Evolutionary conservation across 1,140 invertebrate species (phyloP).

Genomic region (Akabosia matsudoensis): DNA sequence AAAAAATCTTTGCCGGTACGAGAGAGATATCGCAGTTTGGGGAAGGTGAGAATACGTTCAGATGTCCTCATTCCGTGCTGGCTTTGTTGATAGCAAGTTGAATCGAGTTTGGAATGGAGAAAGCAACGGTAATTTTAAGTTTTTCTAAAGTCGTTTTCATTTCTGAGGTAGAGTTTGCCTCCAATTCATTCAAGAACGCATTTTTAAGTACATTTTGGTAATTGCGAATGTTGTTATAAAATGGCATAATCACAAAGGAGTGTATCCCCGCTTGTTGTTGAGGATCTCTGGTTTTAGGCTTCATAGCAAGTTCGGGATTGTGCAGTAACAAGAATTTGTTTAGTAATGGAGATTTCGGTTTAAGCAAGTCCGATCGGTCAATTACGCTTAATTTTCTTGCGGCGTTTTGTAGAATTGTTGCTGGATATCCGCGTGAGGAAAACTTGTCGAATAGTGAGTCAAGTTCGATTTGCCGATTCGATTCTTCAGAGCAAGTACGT

Average conservation of each 20-base stretch:
- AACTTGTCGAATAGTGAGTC: neutral
- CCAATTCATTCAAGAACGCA: too few relatives aligned
- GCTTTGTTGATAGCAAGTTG: too few relatives aligned
- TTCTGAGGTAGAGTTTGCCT: too few relatives aligned
- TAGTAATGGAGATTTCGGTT: neutral
- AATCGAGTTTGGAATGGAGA: too few relatives aligned
- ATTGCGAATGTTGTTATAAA: neutral
- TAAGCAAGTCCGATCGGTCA: neutral
- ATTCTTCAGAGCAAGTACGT: neutral
- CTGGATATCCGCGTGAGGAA: neutral
- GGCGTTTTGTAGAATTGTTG: neutral
- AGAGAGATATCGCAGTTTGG: too few relatives aligned
- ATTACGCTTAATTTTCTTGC: neutral
- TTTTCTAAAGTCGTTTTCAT: too few relatives aligned
- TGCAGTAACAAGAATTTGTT: neutral
- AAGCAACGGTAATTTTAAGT: too few relatives aligned
- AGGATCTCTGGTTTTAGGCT: neutral
- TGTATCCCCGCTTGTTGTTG: neutral
- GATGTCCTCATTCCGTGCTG: too few relatives aligned
- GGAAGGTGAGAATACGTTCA: too few relatives aligned
- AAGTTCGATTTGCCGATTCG: neutral
- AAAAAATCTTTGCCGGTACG: too few relatives aligned
- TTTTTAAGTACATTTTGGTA: too few relatives aligned
- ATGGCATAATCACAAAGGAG: neutral
- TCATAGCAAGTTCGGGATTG: neutral